Evolutionary conservation across 2,797 vertebrate species (phyloP).

Genomic region (Sternotherus odoratus): DNA sequence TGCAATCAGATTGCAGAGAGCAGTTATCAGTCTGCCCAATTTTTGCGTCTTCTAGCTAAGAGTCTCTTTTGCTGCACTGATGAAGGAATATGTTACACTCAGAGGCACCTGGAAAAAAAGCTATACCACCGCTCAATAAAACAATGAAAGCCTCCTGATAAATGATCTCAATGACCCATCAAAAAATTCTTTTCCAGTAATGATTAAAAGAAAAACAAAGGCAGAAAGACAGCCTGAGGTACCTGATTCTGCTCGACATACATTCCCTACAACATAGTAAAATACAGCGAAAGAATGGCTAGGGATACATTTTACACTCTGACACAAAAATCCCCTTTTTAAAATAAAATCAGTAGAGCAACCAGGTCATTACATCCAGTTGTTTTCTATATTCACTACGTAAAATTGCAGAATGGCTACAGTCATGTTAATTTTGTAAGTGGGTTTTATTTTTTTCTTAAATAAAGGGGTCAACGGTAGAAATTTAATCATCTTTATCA

Average conservation of each 20-base stretch:
- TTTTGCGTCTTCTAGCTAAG: slow-evolving; percentile 26
- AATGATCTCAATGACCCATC: background rate
- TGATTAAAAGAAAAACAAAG: slow-evolving; percentile 44
- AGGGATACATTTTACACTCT: background rate
- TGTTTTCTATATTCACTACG: background rate
- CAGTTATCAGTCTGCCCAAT: slow-evolving; percentile 31
- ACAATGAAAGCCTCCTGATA: slow-evolving; percentile 37
- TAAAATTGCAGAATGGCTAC: background rate
- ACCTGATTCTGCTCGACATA: slow-evolving; percentile 43
- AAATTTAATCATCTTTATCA: background rate
- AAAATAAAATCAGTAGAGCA: background rate
- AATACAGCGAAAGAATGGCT: background rate
- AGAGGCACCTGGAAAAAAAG: background rate
- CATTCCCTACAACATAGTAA: slow-evolving; percentile 25
- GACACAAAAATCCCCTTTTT: background rate
- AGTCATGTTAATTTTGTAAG: background rate
- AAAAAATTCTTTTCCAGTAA: background rate
- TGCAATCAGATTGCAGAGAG: background rate
- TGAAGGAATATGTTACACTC: slow-evolving; percentile 15
- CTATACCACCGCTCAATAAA: slow-evolving; percentile 10
- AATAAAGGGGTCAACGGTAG: fast-evolving
- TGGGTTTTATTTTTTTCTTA: background rate
- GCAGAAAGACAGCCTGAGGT: slow-evolving; percentile 30
- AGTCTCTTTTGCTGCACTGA: background rate
- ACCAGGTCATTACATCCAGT: background rate